Evolutionary conservation across 2,113 vertebrate genomes (phyloP).

Genomic region (Amphiprion percula): DNA sequence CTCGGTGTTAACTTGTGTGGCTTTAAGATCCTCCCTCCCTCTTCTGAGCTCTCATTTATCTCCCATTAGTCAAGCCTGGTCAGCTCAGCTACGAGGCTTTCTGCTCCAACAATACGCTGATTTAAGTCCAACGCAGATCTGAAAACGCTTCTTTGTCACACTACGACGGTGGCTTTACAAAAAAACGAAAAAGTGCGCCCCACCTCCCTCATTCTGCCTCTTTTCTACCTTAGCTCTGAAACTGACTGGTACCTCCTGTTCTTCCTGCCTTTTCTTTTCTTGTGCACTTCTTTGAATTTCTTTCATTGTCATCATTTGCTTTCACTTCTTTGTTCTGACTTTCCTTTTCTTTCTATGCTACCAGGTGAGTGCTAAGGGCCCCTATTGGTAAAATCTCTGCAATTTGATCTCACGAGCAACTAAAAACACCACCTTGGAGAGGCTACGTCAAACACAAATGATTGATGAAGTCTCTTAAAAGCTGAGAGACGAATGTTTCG

Average conservation of each 20-base stretch:
- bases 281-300: not conserved
- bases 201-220: slow-evolving; percentile 12
- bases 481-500: slow-evolving; percentile 10
- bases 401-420: slow-evolving; percentile 17
- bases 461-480: slow-evolving; percentile 45
- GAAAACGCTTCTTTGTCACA: slow-evolving; percentile 42
- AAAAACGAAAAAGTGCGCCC: not conserved
- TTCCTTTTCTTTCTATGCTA: too few relatives aligned
- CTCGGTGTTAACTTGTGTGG: slow-evolving; percentile 8
- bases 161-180: slow-evolving; percentile 8
- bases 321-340: too few relatives aligned
- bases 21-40: slow-evolving; percentile 22
- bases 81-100: slow-evolving; percentile 44
- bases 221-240: slow-evolving; percentile 12
- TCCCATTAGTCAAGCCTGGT: slow-evolving; percentile 68
- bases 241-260: not conserved
- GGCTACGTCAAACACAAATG: slow-evolving; percentile 26
- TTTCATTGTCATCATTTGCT: not conserved
- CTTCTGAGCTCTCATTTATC: slow-evolving; percentile 50
- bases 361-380: too few relatives aligned
- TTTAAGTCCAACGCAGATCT: slow-evolving; percentile 49
- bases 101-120: slow-evolving; percentile 43
- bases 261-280: not conserved
- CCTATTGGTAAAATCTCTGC: not conserved
- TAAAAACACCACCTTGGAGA: not conserved